Conservation (phyloP, 2,797 vertebrate genomes). For the Thripadectes ignobilis region DNA sequence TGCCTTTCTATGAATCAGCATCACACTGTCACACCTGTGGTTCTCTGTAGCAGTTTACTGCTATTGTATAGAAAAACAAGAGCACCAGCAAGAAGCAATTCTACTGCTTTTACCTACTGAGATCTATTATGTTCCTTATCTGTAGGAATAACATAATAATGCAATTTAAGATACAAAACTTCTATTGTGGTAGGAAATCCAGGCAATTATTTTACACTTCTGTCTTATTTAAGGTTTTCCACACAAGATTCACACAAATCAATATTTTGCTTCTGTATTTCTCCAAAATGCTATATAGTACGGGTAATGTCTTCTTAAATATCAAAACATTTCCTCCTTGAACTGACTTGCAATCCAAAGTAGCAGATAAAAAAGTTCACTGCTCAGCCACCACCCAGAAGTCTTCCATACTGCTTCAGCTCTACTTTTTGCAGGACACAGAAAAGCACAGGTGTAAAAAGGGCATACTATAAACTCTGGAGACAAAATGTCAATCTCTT, state of each 20-base stretch:
- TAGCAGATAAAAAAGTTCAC: not conserved
- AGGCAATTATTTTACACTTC: not conserved
- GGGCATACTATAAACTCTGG: not conserved
- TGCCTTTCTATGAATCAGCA: not conserved
- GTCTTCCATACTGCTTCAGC: not conserved
- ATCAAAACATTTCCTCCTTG: not conserved
- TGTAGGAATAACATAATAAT: not conserved
- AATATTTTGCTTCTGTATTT: not conserved
- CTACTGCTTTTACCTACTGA: not conserved
- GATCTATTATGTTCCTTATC: not conserved
- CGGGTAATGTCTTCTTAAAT: not conserved
- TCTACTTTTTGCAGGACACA: not conserved
- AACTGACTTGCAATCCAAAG: not conserved
- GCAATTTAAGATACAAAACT: not conserved
- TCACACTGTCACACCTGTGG: not conserved
- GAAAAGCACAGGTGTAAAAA: not conserved
- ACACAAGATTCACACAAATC: not conserved
- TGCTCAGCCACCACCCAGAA: not conserved
- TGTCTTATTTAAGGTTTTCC: not conserved
- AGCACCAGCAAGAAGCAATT: not conserved
- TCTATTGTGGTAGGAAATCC: not conserved
- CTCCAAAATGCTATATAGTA: not conserved
- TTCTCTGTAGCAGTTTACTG: not conserved
- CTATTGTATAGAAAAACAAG: not conserved
- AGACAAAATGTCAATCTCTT: not conserved